Evolutionary conservation across 2,113 vertebrate species (phyloP).

Genomic region (Oncorhynchus masou): DNA sequence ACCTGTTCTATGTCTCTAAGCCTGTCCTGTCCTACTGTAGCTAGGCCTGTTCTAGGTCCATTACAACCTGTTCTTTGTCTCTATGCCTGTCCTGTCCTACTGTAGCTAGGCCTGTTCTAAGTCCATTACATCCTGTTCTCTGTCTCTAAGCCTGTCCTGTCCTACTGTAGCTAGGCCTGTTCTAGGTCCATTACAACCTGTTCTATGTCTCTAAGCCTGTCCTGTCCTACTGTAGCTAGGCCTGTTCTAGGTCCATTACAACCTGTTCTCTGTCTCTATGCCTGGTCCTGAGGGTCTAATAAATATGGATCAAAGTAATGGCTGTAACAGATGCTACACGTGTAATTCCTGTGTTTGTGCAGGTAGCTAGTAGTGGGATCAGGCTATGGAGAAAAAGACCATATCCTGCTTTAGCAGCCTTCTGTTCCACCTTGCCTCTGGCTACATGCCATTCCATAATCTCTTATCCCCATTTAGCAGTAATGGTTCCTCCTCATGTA

Average conservation of each 20-base stretch:
- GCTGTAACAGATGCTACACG: constrained; percentile 17
- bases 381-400: too few species aligned
- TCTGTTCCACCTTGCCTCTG: background rate
- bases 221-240: background rate
- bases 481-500: background rate
- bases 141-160: constrained; percentile 4
- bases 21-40: background rate
- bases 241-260: too few species aligned
- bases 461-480: background rate
- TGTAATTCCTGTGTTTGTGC: too few species aligned
- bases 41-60: too few species aligned
- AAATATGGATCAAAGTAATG: constrained; percentile 20
- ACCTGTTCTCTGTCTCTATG: background rate
- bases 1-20: background rate
- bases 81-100: background rate
- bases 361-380: too few species aligned
- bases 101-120: too few species aligned
- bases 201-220: background rate
- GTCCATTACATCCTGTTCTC: background rate
- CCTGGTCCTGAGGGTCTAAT: constrained; percentile 18
- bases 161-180: too few species aligned
- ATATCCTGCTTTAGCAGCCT: constrained; percentile 1
- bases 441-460: background rate
- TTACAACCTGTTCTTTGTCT: background rate
- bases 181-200: too few species aligned